Evolutionary conservation across 1,140 invertebrate species (phyloP).

Genomic region (Cyclina sinensis): DNA sequence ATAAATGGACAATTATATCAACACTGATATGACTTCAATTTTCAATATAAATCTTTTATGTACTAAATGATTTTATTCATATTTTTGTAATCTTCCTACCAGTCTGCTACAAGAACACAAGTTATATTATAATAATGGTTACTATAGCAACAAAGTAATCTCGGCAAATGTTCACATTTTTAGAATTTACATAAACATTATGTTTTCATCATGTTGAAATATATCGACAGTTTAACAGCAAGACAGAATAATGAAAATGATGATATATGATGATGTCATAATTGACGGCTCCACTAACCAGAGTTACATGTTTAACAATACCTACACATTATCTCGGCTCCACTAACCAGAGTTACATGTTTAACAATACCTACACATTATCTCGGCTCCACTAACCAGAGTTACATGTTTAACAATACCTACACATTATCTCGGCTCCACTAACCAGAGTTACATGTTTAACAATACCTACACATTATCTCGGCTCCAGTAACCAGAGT

Average conservation of each 20-base stretch:
- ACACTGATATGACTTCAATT: too few species aligned
- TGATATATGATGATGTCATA: conserved; percentile 11
- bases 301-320: neutral
- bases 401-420: neutral
- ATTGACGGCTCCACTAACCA: neutral
- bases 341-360: neutral
- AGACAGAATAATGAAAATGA: neutral
- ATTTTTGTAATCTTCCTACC: too few species aligned
- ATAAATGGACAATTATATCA: too few species aligned
- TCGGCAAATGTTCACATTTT: conserved; percentile 22
- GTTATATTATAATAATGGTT: conserved; percentile 11
- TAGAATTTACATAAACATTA: neutral
- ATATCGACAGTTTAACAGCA: conserved; percentile 6
- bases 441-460: neutral
- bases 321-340: neutral
- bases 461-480: neutral
- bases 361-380: neutral
- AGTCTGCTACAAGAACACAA: too few species aligned
- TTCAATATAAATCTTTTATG: too few species aligned
- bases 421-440: neutral
- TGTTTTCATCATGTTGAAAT: neutral
- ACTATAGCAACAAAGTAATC: conserved; percentile 10
- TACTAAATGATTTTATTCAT: too few species aligned
- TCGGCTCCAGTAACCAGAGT: too few species aligned
- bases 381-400: neutral